Evolutionary conservation across 53 echinoderm and acorn worm species (phyloP).

Genomic region (Arbacia lixula): DNA sequence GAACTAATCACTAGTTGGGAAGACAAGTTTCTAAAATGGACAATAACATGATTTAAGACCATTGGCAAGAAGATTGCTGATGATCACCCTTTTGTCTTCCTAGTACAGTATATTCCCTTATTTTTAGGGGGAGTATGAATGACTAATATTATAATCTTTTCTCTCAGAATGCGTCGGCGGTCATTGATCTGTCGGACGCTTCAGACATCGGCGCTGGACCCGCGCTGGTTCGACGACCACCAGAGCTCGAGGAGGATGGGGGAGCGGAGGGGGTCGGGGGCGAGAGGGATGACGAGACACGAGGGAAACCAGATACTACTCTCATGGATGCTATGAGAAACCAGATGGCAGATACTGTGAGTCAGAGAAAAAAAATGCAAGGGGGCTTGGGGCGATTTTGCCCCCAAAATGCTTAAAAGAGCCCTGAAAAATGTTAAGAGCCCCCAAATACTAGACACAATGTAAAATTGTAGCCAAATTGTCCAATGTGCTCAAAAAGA

Average conservation of each 20-base stretch:
- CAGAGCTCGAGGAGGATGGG: slow-evolving; percentile 46
- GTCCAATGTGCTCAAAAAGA: too few species aligned
- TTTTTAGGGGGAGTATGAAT: not conserved
- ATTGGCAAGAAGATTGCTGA: too few species aligned
- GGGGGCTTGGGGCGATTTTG: too few species aligned
- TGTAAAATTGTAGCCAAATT: too few species aligned
- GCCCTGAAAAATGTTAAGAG: too few species aligned
- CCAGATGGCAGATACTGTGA: slow-evolving; percentile 91
- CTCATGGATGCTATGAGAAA: slow-evolving; percentile 91
- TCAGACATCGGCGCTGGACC: slow-evolving; percentile 42
- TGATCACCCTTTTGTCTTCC: not conserved
- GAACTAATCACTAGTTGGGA: too few species aligned
- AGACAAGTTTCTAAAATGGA: too few species aligned
- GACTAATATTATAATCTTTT: not conserved
- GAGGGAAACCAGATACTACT: slow-evolving; percentile 24
- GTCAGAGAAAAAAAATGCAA: too few species aligned
- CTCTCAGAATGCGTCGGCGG: slow-evolving; percentile 71
- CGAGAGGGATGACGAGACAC: slow-evolving; percentile 42
- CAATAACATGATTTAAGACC: too few species aligned
- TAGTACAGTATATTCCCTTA: too few species aligned
- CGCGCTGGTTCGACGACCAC: slow-evolving; percentile 43
- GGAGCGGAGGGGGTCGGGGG: slow-evolving; percentile 3
- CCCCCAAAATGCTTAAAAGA: too few species aligned
- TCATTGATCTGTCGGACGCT: slow-evolving; percentile 85
- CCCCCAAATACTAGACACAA: too few species aligned